Evolutionary conservation across 2,888 invertebrate genomes (phyloP), one percentile per base, ranked within the genome.

Genomic region (Ommatoiulus sabulosus): DNA sequence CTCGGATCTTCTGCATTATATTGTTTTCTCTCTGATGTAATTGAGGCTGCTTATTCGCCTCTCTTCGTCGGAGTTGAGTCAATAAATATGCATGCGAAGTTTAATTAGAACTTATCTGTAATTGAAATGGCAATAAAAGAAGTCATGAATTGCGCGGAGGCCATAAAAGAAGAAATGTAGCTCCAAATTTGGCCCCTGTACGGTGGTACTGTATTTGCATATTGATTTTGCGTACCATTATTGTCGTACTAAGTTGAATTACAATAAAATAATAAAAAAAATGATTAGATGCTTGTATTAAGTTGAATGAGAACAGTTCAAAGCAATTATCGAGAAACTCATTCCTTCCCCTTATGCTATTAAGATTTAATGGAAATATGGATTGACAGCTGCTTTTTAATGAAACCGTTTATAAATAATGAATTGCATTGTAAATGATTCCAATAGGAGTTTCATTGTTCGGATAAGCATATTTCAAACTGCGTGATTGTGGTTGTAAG

Each of bases 91-190:
- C 80, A 35, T 7, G 15, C 35, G 80, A 80, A 80, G 80, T 80
- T 80, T 80, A 80, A 80, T 80, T 80, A 80, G 80, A 80, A 80
- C 80, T 80, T 80, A 80, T 80, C 80, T 80, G 80, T 80, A 80
- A 80, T 80, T 80, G 80, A 80, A 80, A 80, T 80, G 35, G 80
- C 80, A 80, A 35, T 80, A 80, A 80, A 80, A 80, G 80, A 35
- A 80, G 80, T 35, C 80, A 35, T 35, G 80, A 80, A 80, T 80
- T 80, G 80, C 80, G 24, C 24, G 2, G 35, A 80, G 35, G 35
- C 80, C 35, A 80, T 80, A 80, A 80, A 80, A 35, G 80, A 12
- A 80, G 35, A 80, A 80, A 35, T 80, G 80, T 8, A 80, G 35
- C 80, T 80, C 35, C 12, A 12, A 80, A 80, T 35, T 8, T 35